A percentile compares a stretch with the other conserved stretches of the same genome.
Conservation (phyloP, 1,140 invertebrate genomes). For the Halesus radiatus region DNA sequence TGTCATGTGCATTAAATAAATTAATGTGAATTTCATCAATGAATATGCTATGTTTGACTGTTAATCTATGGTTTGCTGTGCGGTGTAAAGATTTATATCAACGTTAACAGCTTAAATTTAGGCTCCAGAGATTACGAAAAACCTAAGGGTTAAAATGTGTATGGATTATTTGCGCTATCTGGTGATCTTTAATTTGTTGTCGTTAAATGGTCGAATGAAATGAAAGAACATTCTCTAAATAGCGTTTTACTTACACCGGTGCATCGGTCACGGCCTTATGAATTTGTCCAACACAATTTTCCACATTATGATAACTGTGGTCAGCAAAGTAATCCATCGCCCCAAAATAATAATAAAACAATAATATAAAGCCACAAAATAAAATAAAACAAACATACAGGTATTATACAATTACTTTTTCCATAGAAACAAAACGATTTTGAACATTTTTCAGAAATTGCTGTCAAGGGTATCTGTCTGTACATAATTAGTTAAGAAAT, state of each 20-base stretch:
- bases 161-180: too few species aligned
- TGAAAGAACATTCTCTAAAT: constrained; percentile 24
- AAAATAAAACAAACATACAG: constrained; percentile 48
- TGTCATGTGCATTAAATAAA: too few species aligned
- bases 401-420: background rate
- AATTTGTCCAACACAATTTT: constrained; percentile 72
- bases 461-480: too few species aligned
- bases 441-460: too few species aligned
- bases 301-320: constrained; percentile 73
- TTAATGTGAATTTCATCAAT: too few species aligned
- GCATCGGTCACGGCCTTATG: constrained; percentile 73
- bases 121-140: too few species aligned
- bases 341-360: constrained; percentile 48
- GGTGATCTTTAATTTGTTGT: constrained; percentile 10
- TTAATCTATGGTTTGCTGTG: too few species aligned
- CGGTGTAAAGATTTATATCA: too few species aligned
- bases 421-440: background rate
- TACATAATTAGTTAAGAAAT: too few species aligned
- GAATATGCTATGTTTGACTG: too few species aligned
- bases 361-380: constrained; percentile 64
- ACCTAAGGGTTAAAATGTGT: too few species aligned
- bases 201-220: background rate
- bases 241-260: constrained; percentile 72
- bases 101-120: too few species aligned
- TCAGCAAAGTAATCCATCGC: constrained; percentile 53